Evolutionary conservation across 1,140 invertebrate genomes (phyloP).

Genomic region (Drosophila grimshawi): DNA sequence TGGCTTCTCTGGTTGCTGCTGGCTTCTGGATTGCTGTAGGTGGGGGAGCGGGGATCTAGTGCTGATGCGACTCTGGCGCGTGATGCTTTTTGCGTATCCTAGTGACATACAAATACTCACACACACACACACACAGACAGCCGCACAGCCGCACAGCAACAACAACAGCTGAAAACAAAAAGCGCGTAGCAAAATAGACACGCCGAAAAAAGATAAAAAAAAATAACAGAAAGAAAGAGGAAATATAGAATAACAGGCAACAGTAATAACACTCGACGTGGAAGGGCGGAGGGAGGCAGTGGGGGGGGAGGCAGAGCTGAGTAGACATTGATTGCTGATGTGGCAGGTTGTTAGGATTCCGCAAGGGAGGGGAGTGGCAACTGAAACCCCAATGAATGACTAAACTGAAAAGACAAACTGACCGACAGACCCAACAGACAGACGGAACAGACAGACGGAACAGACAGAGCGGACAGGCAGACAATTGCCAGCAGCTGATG

Average conservation of each 20-base stretch:
- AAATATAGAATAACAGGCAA: constrained; percentile 60
- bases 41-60: no score
- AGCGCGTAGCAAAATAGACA: constrained; percentile 67
- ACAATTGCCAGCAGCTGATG: constrained; percentile 49
- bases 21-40: background rate
- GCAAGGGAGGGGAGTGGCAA: constrained; percentile 37
- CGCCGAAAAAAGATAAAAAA: constrained; percentile 19
- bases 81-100: constrained; percentile 79
- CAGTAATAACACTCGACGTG: constrained; percentile 59
- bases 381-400: constrained; percentile 63
- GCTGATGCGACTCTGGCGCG: constrained; percentile 52
- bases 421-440: constrained; percentile 6
- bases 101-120: constrained; percentile 77
- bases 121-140: constrained; percentile 53
- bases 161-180: constrained; percentile 42
- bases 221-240: background rate
- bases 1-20: background rate
- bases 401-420: constrained; percentile 37
- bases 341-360: constrained; percentile 78
- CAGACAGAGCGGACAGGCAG: background rate
- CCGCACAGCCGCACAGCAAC: constrained; percentile 3
- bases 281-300: background rate
- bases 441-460: background rate
- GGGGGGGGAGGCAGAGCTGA: constrained; percentile 44
- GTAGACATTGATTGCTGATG: constrained; percentile 78